These are phyloP conservation scores for Phoeniculus purpureus DNA, from an alignment of 2,797 vertebrate species.

Conservation along the genomic window DNA sequence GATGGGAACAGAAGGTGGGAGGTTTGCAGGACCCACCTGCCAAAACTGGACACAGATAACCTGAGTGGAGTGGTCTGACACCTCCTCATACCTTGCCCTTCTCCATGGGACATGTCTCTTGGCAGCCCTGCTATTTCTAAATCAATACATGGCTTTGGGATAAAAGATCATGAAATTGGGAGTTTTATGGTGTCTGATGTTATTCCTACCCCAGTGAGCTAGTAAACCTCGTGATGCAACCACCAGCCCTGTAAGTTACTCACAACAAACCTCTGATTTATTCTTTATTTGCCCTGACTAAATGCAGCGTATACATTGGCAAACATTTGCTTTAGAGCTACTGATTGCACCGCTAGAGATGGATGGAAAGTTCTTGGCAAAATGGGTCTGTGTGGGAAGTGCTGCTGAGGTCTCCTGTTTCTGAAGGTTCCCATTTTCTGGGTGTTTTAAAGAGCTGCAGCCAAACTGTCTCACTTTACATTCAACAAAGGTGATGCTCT, in stretches of 20 bases:
- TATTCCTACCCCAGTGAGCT: accelerated
- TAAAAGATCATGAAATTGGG: accelerated
- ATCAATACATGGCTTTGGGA: accelerated
- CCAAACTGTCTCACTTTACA: neutral
- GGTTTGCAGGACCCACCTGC: neutral
- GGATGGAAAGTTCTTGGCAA: neutral
- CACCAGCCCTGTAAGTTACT: neutral
- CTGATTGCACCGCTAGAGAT: neutral
- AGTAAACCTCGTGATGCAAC: neutral
- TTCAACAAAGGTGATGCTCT: neutral
- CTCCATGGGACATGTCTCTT: accelerated
- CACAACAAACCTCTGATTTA: conserved; percentile 25
- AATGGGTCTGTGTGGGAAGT: neutral
- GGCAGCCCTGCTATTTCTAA: neutral
- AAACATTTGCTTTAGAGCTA: conserved; percentile 54
- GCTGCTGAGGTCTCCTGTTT: neutral
- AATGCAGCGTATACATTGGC: neutral
- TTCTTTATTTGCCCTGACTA: conserved; percentile 45
- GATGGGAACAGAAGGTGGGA: neutral
- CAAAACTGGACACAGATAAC: accelerated
- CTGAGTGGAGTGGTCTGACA: accelerated
- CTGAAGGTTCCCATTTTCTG: neutral
- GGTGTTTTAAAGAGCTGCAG: neutral
- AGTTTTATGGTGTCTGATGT: accelerated
- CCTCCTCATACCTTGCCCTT: accelerated